Conservation (phyloP, 1,140 invertebrate species). For the Macrosteles quadrilineatus region DNA sequence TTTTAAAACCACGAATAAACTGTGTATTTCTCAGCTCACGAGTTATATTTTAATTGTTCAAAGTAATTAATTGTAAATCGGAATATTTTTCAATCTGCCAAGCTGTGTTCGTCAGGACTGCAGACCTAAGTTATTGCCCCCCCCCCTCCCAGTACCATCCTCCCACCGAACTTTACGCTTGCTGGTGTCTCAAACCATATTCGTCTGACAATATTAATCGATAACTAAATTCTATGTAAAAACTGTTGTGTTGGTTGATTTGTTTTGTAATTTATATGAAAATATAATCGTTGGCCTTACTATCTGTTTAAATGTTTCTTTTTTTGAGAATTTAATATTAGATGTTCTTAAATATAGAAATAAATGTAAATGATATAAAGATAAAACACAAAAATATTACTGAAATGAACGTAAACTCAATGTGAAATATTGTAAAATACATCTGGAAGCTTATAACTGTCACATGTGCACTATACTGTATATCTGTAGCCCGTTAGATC, state of each 20-base stretch:
- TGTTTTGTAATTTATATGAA: slow-evolving; percentile 33
- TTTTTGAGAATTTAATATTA: slow-evolving; percentile 28
- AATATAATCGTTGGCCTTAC: slow-evolving; percentile 35
- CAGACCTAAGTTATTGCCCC: not conserved
- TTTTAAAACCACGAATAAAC: too few relatives aligned
- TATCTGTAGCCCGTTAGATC: slow-evolving; percentile 2
- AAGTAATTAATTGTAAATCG: not conserved
- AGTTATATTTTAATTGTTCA: not conserved
- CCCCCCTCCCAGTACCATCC: slow-evolving; percentile 13
- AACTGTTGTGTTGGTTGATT: slow-evolving; percentile 28
- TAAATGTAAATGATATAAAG: slow-evolving; percentile 30
- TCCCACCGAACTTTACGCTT: slow-evolving; percentile 32
- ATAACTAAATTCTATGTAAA: slow-evolving; percentile 33
- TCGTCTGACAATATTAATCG: slow-evolving; percentile 33
- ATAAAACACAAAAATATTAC: slow-evolving; percentile 28
- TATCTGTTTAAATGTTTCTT: slow-evolving; percentile 32
- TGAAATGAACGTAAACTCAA: slow-evolving; percentile 22
- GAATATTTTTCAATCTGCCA: slow-evolving; percentile 1
- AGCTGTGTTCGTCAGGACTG: slow-evolving; percentile 17
- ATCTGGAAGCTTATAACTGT: slow-evolving; percentile 11
- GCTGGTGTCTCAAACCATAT: slow-evolving; percentile 27
- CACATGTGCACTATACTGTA: slow-evolving; percentile 7
- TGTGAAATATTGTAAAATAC: slow-evolving; percentile 26
- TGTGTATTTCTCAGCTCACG: slow-evolving; percentile 6
- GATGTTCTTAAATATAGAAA: slow-evolving; percentile 29